These are phyloP conservation scores for Zosterops hypoxanthus DNA, from an alignment of 2,113 vertebrate species.

Conservation along the genomic window DNA sequence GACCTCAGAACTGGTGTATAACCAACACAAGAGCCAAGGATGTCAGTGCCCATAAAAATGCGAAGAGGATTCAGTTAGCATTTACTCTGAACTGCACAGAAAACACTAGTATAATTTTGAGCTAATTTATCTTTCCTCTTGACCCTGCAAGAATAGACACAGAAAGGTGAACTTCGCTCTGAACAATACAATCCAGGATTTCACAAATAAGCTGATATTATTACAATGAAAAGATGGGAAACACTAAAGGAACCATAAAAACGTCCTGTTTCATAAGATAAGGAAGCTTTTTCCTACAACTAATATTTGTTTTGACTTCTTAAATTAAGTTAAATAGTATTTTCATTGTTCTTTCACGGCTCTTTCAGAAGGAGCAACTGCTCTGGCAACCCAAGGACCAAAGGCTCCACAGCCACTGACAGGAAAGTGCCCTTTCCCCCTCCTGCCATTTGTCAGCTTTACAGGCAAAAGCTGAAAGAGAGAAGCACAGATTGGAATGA, in stretches of 20 bases:
- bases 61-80: neutral
- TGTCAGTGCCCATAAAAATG: neutral
- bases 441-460: conserved; percentile 65
- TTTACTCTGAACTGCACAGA: neutral
- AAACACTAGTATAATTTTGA: neutral
- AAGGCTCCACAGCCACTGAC: conserved; percentile 19
- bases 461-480: conserved; percentile 50
- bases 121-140: neutral
- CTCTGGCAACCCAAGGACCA: neutral
- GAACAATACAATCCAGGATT: neutral
- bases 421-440: conserved; percentile 67
- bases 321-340: neutral
- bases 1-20: neutral
- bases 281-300: neutral
- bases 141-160: neutral
- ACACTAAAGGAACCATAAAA: neutral
- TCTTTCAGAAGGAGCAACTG: neutral
- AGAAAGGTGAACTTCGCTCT: neutral
- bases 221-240: neutral
- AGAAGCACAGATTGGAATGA: conserved; percentile 77
- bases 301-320: neutral
- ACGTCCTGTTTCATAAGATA: neutral
- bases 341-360: neutral
- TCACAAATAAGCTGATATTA: neutral
- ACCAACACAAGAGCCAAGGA: neutral